A percentile compares a stretch with the other conserved stretches of the same genome.
phyloP scores from a whole-genome alignment of 2,888 invertebrate species.

The Meliscaeva auricollis region DNA sequence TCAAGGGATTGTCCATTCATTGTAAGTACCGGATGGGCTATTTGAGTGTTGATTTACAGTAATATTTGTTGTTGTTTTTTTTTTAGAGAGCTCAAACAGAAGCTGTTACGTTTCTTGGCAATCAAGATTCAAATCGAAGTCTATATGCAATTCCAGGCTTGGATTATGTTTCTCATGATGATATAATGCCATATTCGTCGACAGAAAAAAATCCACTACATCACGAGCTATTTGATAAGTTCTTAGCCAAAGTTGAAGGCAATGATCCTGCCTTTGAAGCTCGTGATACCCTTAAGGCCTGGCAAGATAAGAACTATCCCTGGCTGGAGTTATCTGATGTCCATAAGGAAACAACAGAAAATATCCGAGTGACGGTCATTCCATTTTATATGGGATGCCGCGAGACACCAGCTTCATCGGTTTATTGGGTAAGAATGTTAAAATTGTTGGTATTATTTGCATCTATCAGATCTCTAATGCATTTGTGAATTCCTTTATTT shows the following conservation, averaged over 20 bases:
- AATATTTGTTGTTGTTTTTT: slow-evolving; percentile 7
- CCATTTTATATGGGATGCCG: slow-evolving; percentile 99
- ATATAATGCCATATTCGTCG: slow-evolving; percentile 97
- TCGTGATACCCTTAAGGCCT: slow-evolving; percentile 95
- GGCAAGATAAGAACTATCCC: slow-evolving; percentile 99
- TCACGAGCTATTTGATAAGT: slow-evolving; percentile 98
- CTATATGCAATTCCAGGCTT: slow-evolving; percentile 98
- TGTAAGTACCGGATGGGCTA: slow-evolving; percentile 77
- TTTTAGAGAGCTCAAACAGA: slow-evolving; percentile 96
- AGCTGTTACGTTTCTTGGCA: slow-evolving; percentile 98
- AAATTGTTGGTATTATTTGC: slow-evolving; percentile 3
- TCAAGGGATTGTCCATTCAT: slow-evolving; percentile 98
- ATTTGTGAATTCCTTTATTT: too few species aligned
- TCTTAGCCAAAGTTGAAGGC: slow-evolving; percentile 91
- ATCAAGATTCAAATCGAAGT: slow-evolving; percentile 97
- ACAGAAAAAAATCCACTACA: slow-evolving; percentile 93
- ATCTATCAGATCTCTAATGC: background rate
- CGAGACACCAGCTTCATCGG: slow-evolving; percentile 95
- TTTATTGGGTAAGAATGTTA: slow-evolving; percentile 88
- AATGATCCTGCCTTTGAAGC: slow-evolving; percentile 93
- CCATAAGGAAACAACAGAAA: slow-evolving; percentile 98
- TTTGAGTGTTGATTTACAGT: background rate
- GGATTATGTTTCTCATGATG: slow-evolving; percentile 99
- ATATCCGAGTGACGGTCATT: slow-evolving; percentile 96
- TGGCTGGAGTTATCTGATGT: slow-evolving; percentile 98